These are phyloP conservation scores for Mico argentatus DNA, from an alignment of 2,797 vertebrate species.

Conservation along the genomic window DNA sequence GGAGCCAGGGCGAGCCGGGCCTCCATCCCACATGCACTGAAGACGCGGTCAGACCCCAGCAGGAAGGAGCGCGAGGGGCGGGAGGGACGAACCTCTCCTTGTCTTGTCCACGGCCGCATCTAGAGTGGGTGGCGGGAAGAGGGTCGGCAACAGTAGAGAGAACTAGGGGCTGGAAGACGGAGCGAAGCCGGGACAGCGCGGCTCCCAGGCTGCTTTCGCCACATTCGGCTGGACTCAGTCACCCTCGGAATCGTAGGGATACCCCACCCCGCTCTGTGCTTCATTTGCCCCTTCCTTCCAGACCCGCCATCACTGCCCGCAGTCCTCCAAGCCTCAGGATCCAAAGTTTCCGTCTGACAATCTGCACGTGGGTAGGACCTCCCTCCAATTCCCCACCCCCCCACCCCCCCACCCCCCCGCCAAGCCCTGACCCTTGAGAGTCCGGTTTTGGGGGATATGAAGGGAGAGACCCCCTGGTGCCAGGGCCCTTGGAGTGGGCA, in stretches of 20 bases:
- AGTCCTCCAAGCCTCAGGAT: not conserved
- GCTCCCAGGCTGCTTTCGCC: not conserved
- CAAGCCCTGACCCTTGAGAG: not conserved
- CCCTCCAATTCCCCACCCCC: not conserved
- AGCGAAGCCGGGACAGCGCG: not conserved
- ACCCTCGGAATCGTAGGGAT: not conserved
- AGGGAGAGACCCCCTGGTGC: not conserved
- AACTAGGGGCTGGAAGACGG: not conserved
- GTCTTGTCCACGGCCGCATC: not conserved
- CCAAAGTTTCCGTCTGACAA: conserved; percentile 64
- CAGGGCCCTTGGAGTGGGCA: not conserved
- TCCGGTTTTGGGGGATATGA: not conserved
- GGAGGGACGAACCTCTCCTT: not conserved
- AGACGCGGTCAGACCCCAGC: not conserved
- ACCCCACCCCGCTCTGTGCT: not conserved
- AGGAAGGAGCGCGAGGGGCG: not conserved
- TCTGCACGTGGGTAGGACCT: not conserved
- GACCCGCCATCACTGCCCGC: not conserved
- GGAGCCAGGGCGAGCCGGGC: not conserved
- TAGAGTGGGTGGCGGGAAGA: not conserved
- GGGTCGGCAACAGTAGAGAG: not conserved
- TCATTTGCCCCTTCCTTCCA: not conserved
- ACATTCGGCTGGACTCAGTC: not conserved
- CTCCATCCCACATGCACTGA: not conserved
- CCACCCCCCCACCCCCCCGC: no score